Percentiles rank a stretch among this genome's conserved stretches.
Conservation (phyloP, 2,113 vertebrate species). For the Caranx ignobilis region DNA sequence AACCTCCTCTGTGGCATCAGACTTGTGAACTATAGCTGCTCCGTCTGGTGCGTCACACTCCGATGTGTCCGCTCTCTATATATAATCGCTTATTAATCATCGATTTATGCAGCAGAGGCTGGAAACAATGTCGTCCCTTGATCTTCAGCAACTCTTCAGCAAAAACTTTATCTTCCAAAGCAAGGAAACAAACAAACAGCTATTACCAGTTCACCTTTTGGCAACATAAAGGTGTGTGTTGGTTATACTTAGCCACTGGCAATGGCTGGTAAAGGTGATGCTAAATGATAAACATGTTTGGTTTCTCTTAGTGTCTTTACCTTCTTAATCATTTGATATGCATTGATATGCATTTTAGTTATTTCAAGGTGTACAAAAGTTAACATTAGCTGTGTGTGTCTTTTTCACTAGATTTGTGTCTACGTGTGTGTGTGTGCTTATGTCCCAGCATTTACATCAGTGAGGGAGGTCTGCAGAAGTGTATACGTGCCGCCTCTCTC, state of each 20-base stretch:
- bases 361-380: too few relatives aligned
- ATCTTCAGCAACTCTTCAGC: not conserved
- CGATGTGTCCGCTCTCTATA: conserved; percentile 25
- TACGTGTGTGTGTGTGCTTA: not conserved
- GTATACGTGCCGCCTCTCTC: not conserved
- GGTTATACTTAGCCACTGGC: too few relatives aligned
- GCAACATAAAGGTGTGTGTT: too few relatives aligned
- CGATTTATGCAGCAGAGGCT: conserved; percentile 3
- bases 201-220: not conserved
- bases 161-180: not conserved
- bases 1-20: conserved; percentile 29
- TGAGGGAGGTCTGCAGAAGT: not conserved
- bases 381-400: not conserved
- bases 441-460: not conserved
- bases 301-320: too few relatives aligned
- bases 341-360: too few relatives aligned
- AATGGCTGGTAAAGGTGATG: too few relatives aligned
- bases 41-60: conserved; percentile 24
- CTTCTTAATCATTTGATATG: too few relatives aligned
- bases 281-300: too few relatives aligned
- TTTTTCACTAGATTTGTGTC: not conserved
- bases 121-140: not conserved
- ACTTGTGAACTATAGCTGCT: conserved; percentile 42
- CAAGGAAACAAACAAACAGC: not conserved
- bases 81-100: conserved; percentile 42